Evolutionary conservation across 2,113 vertebrate species (phyloP).

Genomic region (Octodon degus): DNA sequence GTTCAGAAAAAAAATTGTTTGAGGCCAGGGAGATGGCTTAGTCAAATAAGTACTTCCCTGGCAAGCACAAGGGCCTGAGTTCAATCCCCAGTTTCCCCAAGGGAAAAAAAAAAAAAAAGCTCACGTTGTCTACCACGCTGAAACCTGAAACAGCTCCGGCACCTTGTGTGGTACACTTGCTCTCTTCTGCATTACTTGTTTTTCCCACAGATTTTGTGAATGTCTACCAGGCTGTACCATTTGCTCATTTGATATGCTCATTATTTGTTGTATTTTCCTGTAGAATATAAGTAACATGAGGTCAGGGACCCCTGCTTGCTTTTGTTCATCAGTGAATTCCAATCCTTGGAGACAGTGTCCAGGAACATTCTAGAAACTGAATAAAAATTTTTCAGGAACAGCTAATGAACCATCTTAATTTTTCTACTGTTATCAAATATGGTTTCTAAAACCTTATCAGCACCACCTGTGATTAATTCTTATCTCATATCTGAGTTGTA

Average conservation of each 20-base stretch:
- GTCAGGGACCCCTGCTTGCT: background rate
- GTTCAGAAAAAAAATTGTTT: too few relatives aligned
- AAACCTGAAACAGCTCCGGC: background rate
- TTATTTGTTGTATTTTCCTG: background rate
- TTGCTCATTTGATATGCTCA: background rate
- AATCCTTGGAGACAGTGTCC: background rate
- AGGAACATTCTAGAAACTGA: background rate
- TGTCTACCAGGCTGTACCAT: background rate
- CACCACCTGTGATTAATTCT: background rate
- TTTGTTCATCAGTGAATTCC: background rate
- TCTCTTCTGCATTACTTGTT: background rate
- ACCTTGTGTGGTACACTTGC: background rate
- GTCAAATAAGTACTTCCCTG: too few relatives aligned
- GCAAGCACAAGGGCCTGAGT: too few relatives aligned
- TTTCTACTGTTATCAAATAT: background rate
- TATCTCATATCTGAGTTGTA: background rate
- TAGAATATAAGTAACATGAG: background rate
- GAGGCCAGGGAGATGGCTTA: too few relatives aligned
- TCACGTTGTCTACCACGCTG: background rate
- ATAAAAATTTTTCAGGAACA: background rate
- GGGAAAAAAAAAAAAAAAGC: background rate
- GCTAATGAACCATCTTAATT: background rate
- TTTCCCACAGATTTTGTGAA: background rate
- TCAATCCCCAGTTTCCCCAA: too few relatives aligned
- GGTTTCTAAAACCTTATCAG: conserved; percentile 13